Percentiles rank a stretch among this genome's conserved stretches.
phyloP scores from a whole-genome alignment of 1,140 invertebrate genomes.

The Bombus difficillimus region DNA sequence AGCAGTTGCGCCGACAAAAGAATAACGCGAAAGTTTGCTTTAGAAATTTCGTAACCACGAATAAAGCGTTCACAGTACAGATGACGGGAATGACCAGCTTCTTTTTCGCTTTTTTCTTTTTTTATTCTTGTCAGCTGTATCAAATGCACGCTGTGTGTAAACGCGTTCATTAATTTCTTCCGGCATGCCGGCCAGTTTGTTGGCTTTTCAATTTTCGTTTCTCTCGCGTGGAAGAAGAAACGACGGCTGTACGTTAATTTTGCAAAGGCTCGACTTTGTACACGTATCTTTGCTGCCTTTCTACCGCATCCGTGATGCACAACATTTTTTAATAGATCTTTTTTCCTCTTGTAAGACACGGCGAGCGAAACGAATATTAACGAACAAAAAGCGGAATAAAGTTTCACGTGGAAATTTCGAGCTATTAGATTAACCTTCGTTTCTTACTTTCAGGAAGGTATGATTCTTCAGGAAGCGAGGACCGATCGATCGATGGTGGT shows the following conservation, averaged over 20 bases:
- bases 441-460: slow-evolving; percentile 38
- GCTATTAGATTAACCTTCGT: no score
- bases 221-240: neutral
- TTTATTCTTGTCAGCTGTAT: neutral
- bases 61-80: slow-evolving; percentile 21
- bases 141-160: slow-evolving; percentile 33
- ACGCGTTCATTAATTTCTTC: slow-evolving; percentile 52
- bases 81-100: slow-evolving; percentile 8
- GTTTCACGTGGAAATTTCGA: neutral
- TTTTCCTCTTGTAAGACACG: neutral
- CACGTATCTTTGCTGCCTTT: neutral
- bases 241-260: neutral
- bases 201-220: slow-evolving; percentile 18
- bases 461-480: slow-evolving; percentile 2
- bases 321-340: neutral
- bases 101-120: neutral
- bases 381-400: neutral
- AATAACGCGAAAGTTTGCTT: neutral
- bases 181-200: slow-evolving; percentile 27
- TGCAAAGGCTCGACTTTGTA: neutral
- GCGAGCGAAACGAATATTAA: neutral
- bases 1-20: neutral
- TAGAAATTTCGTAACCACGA: slow-evolving; percentile 2
- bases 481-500: slow-evolving; percentile 35
- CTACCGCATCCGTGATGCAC: neutral